Base-by-base conservation (phyloP, 2,113 vertebrate genomes). In the Sarotherodon lohbergeri region DNA sequence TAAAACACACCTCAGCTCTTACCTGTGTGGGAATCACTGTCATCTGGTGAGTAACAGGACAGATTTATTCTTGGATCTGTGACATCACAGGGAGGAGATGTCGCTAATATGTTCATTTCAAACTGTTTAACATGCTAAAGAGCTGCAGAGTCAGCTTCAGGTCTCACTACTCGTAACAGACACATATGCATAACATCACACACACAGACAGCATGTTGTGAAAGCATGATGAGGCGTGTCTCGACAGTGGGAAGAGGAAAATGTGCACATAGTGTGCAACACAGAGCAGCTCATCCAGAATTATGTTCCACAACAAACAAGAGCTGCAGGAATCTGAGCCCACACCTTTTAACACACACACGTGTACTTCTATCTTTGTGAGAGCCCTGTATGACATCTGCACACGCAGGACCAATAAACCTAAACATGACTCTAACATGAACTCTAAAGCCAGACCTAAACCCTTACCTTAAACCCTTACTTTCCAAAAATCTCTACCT, bases 231-330 rank as follows among this genome's bases (percentile, higher is more conserved):
- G 36, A 91, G 88, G 85, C 66, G n/a, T 84, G 86, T 84, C 82
- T 9, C 59, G 16, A 22, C 83, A 68, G 79, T 36, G 78, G 82
- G 27, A 48, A 68, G 78, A 80, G 78, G 9, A 71, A 55, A 81
- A 89, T 82, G 59, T 83, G 83, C 78, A 82, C 78, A 88, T 5
- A 55, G 87, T 85, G 84, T 92, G 73, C 85, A 83, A 81, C 32
- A 63, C 4, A 17, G 50, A 87, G 71, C 63, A 82, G 48, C 71
- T 85, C 56, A 80, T 84, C 73, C 85, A 80, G 71, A 89, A 86
- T 57, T 78, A 92, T 59, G 82, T 68, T n/a, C 16, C 56, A 86
- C 81, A 80, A 82, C 85, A 89, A 91, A 89, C 85, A 85, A 71
- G 80, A 76, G 83, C 83, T 78, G 73, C 61, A 80, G 84, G 56